phyloP scores from a whole-genome alignment of 2,113 vertebrate genomes.

The Rhynchopsitta pachyrhyncha region DNA sequence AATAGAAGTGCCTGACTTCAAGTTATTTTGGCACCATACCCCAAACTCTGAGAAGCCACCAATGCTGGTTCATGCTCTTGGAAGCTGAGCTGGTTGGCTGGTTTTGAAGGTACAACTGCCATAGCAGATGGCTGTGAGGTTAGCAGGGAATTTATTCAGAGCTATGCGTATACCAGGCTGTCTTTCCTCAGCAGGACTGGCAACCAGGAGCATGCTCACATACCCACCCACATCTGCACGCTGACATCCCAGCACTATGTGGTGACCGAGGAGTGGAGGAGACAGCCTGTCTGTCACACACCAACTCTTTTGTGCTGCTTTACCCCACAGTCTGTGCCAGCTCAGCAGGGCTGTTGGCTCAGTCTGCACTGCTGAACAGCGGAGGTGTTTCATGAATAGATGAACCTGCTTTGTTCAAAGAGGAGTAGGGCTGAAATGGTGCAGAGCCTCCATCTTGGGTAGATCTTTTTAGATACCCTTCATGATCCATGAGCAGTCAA shows the following conservation, averaged over 20 bases:
- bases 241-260: background rate
- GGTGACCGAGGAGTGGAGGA: background rate
- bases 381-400: background rate
- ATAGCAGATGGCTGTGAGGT: background rate
- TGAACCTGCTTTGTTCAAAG: background rate
- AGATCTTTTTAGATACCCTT: background rate
- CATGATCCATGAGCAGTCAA: rapidly evolving
- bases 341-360: background rate
- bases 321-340: background rate
- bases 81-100: background rate
- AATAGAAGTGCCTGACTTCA: background rate
- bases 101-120: background rate
- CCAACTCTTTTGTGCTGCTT: background rate
- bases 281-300: constrained; percentile 32
- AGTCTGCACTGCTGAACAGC: background rate
- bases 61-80: background rate
- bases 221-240: background rate
- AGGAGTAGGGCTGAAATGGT: background rate
- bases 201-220: background rate
- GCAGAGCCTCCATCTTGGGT: background rate
- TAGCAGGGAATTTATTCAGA: constrained; percentile 30
- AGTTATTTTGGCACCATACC: background rate
- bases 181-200: background rate
- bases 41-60: background rate
- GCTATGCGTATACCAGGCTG: background rate